phyloP scores from a whole-genome alignment of 2,797 vertebrate species.

The Cetoscarus ocellatus region DNA sequence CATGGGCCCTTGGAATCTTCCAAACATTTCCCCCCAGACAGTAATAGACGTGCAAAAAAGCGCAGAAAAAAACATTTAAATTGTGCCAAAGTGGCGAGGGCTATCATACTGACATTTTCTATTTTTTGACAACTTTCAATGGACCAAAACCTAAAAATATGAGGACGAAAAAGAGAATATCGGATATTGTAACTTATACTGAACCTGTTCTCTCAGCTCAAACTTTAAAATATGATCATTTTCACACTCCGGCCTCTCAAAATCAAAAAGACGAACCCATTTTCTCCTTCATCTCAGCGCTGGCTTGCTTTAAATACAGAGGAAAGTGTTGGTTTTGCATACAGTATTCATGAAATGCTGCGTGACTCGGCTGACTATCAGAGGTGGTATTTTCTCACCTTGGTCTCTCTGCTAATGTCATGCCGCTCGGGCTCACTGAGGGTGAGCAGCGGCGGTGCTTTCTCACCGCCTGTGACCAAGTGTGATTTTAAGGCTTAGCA shows the following conservation, averaged over 20 bases:
- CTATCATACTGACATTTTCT: too few relatives aligned
- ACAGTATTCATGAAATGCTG: constrained; percentile 52
- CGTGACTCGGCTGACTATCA: constrained; percentile 14
- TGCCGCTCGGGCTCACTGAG: constrained; percentile 3
- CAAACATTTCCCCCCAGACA: too few relatives aligned
- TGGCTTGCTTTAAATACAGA: neutral
- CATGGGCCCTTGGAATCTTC: too few relatives aligned
- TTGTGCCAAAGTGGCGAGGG: too few relatives aligned
- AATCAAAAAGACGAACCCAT: constrained; percentile 31
- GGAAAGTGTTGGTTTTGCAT: constrained; percentile 34
- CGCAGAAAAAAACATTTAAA: too few relatives aligned
- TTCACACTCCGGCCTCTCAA: constrained; percentile 49
- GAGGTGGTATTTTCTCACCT: constrained; percentile 72
- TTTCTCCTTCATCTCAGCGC: constrained; percentile 31
- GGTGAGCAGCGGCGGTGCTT: constrained; percentile 20
- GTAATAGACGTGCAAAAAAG: too few relatives aligned
- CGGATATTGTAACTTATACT: neutral
- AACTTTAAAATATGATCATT: constrained; percentile 31
- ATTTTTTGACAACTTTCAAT: too few relatives aligned
- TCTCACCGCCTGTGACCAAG: constrained; percentile 60
- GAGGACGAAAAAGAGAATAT: neutral
- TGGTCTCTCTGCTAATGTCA: constrained; percentile 47
- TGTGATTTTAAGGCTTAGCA: constrained; percentile 63
- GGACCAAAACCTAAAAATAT: neutral
- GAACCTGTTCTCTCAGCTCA: constrained; percentile 19